Conservation (phyloP, 2,888 invertebrate species). For the Ichneumoninae sp. region DNA sequence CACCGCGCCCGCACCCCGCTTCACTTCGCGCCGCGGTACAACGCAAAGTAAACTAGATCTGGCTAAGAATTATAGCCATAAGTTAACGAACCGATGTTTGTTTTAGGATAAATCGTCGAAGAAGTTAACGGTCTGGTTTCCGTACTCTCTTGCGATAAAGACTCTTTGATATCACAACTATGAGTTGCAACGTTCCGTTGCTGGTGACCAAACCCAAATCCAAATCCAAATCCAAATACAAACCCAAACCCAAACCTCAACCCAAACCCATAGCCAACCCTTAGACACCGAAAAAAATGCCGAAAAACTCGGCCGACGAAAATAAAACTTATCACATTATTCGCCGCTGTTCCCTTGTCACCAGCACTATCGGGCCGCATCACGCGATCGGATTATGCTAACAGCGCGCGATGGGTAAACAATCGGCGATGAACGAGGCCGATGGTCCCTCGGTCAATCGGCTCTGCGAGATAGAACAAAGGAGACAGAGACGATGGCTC, state of each 20-base stretch:
- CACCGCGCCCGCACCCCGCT: background rate
- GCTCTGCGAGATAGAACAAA: conserved; percentile 1
- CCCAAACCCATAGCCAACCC: too few relatives aligned
- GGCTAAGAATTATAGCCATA: conserved; percentile 12
- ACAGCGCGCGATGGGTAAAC: conserved; percentile 71
- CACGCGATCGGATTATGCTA: conserved; percentile 67
- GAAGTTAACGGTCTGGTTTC: conserved; percentile 20
- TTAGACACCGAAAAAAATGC: too few relatives aligned
- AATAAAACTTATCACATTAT: background rate
- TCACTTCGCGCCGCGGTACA: background rate
- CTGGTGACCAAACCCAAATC: too few relatives aligned
- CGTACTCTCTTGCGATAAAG: too few relatives aligned
- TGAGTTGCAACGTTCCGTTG: too few relatives aligned
- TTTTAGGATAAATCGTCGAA: conserved; percentile 44
- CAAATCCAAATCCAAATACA: too few relatives aligned
- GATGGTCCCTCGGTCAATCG: background rate
- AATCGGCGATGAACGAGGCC: conserved; percentile 65
- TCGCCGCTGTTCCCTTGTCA: background rate
- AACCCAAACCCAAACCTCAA: too few relatives aligned
- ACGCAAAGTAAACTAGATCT: conserved; percentile 26
- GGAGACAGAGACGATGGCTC: conserved; percentile 27
- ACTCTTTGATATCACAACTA: too few relatives aligned
- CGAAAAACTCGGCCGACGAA: too few relatives aligned
- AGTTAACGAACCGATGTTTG: conserved; percentile 45
- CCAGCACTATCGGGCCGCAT: background rate